Evolutionary conservation across 2,888 invertebrate genomes (phyloP).

Genomic region (Perizoma flavofasciatum): DNA sequence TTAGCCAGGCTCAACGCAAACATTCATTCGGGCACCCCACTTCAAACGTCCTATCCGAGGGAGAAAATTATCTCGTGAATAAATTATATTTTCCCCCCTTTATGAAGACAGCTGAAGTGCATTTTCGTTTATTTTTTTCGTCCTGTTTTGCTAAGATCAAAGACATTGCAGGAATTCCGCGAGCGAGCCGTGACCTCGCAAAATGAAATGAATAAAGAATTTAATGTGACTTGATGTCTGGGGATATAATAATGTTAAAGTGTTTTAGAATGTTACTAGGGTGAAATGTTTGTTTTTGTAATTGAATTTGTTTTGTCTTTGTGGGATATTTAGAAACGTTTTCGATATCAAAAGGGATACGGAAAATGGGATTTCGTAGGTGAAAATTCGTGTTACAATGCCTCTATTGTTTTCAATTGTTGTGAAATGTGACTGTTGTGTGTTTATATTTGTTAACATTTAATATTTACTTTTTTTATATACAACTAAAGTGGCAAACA

Average conservation of each 20-base stretch:
- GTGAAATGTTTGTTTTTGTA: conserved; percentile 70
- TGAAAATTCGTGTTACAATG: not conserved
- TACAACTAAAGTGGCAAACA: no score
- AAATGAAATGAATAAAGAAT: conserved; percentile 79
- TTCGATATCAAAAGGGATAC: not conserved
- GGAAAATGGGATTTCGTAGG: not conserved
- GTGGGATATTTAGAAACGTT: conserved; percentile 6
- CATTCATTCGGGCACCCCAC: conserved; percentile 71
- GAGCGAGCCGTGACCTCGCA: conserved; percentile 68
- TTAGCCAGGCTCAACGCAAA: conserved; percentile 62
- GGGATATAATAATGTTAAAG: conserved; percentile 73
- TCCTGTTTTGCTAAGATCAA: conserved; percentile 76
- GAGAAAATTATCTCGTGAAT: conserved; percentile 84
- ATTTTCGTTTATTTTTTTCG: conserved; percentile 78
- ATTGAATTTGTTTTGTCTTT: conserved; percentile 55
- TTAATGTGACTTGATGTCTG: conserved; percentile 80
- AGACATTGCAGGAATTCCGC: conserved; percentile 75
- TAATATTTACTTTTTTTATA: no score
- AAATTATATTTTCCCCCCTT: conserved; percentile 81
- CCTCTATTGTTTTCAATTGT: not conserved
- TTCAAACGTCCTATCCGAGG: conserved; percentile 71
- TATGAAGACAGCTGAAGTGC: conserved; percentile 82
- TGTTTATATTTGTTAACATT: no score
- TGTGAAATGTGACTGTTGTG: no score
- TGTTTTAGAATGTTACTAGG: conserved; percentile 68